Evolutionary conservation across 2,113 vertebrate genomes (phyloP).

Genomic region (Manacus vitellinus): DNA sequence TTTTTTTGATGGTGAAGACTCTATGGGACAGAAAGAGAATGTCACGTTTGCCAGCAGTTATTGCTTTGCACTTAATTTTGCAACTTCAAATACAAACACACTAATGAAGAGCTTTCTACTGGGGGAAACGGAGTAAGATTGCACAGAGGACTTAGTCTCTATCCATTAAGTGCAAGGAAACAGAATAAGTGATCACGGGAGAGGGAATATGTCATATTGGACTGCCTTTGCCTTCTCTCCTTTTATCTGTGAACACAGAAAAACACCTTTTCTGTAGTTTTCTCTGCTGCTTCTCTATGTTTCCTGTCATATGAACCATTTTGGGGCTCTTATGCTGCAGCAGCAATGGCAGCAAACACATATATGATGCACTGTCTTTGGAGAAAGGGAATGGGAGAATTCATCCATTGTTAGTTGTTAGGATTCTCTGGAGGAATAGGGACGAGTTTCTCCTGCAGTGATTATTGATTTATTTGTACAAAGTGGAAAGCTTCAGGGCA

Average conservation of each 20-base stretch:
- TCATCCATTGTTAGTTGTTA: background rate
- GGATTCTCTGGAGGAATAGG: background rate
- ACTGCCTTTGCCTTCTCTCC: background rate
- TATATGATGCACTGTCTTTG: background rate
- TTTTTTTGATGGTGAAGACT: background rate
- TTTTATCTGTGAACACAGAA: background rate
- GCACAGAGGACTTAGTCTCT: background rate
- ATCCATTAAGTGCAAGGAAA: background rate
- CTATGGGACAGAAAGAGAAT: background rate
- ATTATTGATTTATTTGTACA: background rate
- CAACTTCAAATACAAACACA: background rate
- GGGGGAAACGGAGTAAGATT: background rate
- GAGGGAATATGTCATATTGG: background rate
- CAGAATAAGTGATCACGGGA: background rate
- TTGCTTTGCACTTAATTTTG: background rate
- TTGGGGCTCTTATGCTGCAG: background rate
- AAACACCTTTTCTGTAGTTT: background rate
- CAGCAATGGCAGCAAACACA: background rate
- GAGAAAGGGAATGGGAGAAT: background rate
- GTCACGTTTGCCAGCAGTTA: background rate
- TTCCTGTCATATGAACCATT: background rate
- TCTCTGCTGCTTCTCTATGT: background rate
- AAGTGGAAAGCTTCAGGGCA: background rate
- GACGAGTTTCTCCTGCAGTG: background rate
- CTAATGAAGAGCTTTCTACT: background rate